Conservation (phyloP, 2,888 invertebrate species). For the Rhyacophila evoluta region DNA sequence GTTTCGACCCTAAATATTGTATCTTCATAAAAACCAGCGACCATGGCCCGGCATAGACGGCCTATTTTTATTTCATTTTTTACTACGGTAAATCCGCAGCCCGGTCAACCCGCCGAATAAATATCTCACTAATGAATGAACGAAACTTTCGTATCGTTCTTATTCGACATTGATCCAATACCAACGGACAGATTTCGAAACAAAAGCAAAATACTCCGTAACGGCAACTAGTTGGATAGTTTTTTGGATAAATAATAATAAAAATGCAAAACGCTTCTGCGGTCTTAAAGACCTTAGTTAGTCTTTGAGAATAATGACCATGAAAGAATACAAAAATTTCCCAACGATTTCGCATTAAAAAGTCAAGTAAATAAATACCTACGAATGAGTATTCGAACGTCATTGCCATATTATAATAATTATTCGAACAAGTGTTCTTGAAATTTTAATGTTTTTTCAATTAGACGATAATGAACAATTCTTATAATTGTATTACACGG, state of each 20-base stretch:
- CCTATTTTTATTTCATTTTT: too few relatives aligned
- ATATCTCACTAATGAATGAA: too few relatives aligned
- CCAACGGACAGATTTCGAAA: neutral
- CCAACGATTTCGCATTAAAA: constrained; percentile 14
- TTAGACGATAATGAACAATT: neutral
- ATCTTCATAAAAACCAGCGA: too few relatives aligned
- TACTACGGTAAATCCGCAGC: too few relatives aligned
- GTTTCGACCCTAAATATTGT: too few relatives aligned
- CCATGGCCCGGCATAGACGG: too few relatives aligned
- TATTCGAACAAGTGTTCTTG: neutral
- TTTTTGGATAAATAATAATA: neutral
- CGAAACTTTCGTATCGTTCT: neutral
- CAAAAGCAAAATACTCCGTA: neutral
- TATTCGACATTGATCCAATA: neutral
- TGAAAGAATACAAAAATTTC: constrained; percentile 3
- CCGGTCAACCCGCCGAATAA: too few relatives aligned
- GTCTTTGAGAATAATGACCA: neutral
- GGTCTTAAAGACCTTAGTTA: neutral
- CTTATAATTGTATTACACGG: too few relatives aligned
- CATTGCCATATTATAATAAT: neutral
- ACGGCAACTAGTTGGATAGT: neutral
- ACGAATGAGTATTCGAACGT: neutral
- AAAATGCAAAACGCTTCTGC: neutral
- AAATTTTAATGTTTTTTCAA: neutral
- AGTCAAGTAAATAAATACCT: neutral